Conservation (phyloP, 2,797 vertebrate genomes). For the Danio kyathit region DNA sequence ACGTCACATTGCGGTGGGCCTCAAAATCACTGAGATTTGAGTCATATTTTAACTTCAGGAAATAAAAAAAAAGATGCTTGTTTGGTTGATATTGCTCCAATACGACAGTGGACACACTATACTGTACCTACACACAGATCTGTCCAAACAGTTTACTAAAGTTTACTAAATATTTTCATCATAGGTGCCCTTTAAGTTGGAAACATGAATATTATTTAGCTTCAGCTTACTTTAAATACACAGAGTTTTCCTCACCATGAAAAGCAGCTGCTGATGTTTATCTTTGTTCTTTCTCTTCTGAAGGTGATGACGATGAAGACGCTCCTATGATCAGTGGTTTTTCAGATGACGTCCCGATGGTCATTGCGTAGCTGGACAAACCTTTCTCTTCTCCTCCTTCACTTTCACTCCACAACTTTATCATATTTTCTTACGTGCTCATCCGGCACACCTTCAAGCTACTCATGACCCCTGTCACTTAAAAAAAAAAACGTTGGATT, state of each 20-base stretch:
- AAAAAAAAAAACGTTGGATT: slow-evolving; percentile 34
- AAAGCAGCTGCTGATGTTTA: not conserved
- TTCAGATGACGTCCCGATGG: slow-evolving; percentile 98
- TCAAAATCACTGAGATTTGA: too few species aligned
- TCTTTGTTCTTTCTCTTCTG: slow-evolving; percentile 46
- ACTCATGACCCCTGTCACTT: slow-evolving; percentile 32
- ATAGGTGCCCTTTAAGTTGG: too few species aligned
- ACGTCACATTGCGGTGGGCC: too few species aligned
- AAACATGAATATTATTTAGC: not conserved
- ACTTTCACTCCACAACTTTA: slow-evolving; percentile 39
- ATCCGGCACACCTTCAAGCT: slow-evolving; percentile 20
- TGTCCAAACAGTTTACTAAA: too few species aligned
- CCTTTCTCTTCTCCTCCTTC: slow-evolving; percentile 19
- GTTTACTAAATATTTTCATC: too few species aligned
- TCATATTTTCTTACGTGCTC: slow-evolving; percentile 37
- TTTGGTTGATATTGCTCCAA: too few species aligned
- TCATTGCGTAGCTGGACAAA: slow-evolving; percentile 88
- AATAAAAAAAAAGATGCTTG: too few species aligned
- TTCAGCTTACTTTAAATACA: not conserved
- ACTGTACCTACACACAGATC: too few species aligned
- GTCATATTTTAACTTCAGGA: too few species aligned
- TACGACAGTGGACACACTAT: too few species aligned
- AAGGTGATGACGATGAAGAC: slow-evolving; percentile 97
- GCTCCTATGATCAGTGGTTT: slow-evolving; percentile 98
- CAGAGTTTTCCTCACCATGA: not conserved